A percentile compares a stretch with the other conserved stretches of the same genome.
Conservation (phyloP, 2,888 invertebrate species). For the Dioctria rufipes region DNA sequence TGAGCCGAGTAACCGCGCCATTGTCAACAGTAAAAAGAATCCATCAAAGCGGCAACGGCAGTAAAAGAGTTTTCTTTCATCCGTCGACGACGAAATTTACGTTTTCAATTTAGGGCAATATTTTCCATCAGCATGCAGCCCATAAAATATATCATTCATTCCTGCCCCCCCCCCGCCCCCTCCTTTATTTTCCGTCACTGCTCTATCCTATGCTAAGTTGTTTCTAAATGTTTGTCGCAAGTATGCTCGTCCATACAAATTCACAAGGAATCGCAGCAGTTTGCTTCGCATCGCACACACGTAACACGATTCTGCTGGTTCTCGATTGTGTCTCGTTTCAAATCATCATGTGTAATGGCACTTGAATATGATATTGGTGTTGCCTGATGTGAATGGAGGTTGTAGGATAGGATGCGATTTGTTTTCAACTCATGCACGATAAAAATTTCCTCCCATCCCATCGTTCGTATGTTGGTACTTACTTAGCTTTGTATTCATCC, state of each 20-base stretch:
- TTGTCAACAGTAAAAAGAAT: constrained; percentile 15
- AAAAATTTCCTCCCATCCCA: background rate
- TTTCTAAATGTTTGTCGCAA: background rate
- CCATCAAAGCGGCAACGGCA: background rate
- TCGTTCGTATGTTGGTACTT: background rate
- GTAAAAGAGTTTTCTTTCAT: background rate
- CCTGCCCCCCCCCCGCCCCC: background rate
- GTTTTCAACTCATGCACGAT: constrained; percentile 9
- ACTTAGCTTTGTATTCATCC: too few relatives aligned
- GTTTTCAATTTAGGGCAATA: constrained; percentile 38
- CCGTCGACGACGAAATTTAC: background rate
- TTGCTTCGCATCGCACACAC: background rate
- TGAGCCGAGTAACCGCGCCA: background rate
- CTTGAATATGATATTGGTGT: background rate
- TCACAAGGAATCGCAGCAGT: background rate
- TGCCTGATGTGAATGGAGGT: background rate
- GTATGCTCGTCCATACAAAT: too few relatives aligned
- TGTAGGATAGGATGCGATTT: background rate
- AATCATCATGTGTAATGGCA: background rate
- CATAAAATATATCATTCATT: background rate
- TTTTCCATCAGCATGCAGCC: constrained; percentile 19
- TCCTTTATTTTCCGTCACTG: too few relatives aligned
- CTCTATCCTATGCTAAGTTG: too few relatives aligned
- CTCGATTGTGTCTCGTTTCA: background rate
- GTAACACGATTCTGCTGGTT: background rate